These are phyloP conservation scores for Agrypnus murinus DNA, from an alignment of 2,888 invertebrate genomes.

Conservation along the genomic window DNA sequence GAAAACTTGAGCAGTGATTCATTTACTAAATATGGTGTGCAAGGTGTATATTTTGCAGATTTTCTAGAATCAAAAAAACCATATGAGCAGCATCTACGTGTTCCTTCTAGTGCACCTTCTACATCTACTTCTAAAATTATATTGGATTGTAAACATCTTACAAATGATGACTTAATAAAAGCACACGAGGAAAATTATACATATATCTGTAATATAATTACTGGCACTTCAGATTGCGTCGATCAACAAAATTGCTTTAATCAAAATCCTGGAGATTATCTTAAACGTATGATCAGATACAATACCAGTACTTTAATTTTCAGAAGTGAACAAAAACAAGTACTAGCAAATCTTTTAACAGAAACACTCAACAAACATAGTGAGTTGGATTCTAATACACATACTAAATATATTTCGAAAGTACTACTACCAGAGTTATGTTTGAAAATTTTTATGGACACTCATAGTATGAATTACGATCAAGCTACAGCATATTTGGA, in stretches of 20 bases:
- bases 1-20: conserved; percentile 29
- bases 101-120: too few species aligned
- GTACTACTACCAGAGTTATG: conserved; percentile 66
- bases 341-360: conserved; percentile 57
- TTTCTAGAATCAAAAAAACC: conserved; percentile 23
- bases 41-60: conserved; percentile 20
- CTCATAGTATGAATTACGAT: conserved; percentile 58
- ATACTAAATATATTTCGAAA: conserved; percentile 65
- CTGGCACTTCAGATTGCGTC: conserved; percentile 39
- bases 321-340: conserved; percentile 61
- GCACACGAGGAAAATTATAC: conserved; percentile 46
- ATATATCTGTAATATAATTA: conserved; percentile 48
- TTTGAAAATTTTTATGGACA: conserved; percentile 65
- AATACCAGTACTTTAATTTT: conserved; percentile 63
- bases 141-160: conserved; percentile 53
- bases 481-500: conserved; percentile 61
- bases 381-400: conserved; percentile 51
- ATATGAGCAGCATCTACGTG: conserved; percentile 31
- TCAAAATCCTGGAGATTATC: conserved; percentile 21
- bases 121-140: too few species aligned
- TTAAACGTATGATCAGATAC: conserved; percentile 55
- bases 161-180: conserved; percentile 39
- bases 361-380: conserved; percentile 55
- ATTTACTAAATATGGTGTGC: conserved; percentile 34
- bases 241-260: conserved; percentile 51